These are phyloP conservation scores for Vombatus ursinus DNA, from an alignment of 2,113 vertebrate species.

Conservation along the genomic window DNA sequence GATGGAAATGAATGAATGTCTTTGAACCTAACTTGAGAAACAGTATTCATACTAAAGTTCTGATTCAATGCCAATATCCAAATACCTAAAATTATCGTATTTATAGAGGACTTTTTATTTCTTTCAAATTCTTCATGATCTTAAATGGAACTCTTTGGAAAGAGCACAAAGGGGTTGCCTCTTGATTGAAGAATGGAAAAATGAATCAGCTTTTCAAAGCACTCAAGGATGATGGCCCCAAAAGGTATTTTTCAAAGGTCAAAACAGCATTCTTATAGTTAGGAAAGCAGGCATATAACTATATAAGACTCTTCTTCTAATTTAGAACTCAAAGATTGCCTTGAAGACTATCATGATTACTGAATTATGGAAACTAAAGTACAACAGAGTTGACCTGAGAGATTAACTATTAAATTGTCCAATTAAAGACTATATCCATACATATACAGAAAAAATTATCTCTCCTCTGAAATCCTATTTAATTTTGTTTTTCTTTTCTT, in stretches of 20 bases:
- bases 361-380: background rate
- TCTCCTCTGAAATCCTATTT: background rate
- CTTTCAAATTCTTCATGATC: background rate
- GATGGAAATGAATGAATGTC: background rate
- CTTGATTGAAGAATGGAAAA: slow-evolving; percentile 10
- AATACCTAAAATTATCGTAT: background rate
- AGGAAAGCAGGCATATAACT: slow-evolving; percentile 30
- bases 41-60: background rate
- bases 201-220: slow-evolving; percentile 11
- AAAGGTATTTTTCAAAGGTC: slow-evolving; percentile 12
- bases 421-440: background rate
- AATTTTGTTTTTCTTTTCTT: background rate
- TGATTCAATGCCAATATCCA: background rate
- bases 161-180: background rate
- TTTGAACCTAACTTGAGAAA: background rate
- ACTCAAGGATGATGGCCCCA: background rate
- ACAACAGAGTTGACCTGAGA: background rate
- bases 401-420: background rate
- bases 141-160: background rate
- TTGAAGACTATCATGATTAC: background rate
- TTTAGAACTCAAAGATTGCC: background rate
- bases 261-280: background rate
- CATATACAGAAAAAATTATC: background rate
- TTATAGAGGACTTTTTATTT: background rate
- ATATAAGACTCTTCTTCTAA: slow-evolving; percentile 8